phyloP scores from a whole-genome alignment of 2,888 invertebrate genomes.

The Drosophila nigricruria region DNA sequence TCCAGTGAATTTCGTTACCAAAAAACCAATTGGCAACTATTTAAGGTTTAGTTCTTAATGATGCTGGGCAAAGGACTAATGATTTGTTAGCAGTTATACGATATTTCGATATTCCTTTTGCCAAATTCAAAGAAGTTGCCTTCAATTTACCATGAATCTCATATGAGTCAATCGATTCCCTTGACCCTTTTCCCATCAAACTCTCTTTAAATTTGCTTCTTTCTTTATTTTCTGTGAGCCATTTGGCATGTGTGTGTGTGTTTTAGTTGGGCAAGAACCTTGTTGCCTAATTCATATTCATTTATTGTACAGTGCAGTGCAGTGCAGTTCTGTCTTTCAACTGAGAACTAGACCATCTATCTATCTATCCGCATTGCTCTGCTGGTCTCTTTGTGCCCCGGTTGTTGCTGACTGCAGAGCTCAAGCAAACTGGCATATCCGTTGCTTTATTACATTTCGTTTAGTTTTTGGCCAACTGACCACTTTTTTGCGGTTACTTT shows the following conservation, averaged over 20 bases:
- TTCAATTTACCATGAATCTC: neutral
- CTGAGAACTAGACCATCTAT: constrained; percentile 48
- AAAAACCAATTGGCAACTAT: neutral
- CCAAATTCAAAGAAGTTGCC: neutral
- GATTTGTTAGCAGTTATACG: neutral
- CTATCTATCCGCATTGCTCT: constrained; percentile 48
- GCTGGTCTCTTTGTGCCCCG: neutral
- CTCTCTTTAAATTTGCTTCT: neutral
- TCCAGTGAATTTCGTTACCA: neutral
- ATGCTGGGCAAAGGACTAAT: neutral
- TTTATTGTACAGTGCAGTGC: constrained; percentile 70
- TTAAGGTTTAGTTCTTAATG: neutral
- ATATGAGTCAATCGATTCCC: constrained; percentile 12
- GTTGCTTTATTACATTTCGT: constrained; percentile 80
- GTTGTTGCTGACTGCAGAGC: constrained; percentile 26
- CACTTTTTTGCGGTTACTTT: constrained; percentile 78
- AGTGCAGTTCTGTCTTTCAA: constrained; percentile 32
- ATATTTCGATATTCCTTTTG: neutral
- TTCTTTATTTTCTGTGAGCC: constrained; percentile 1
- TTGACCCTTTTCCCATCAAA: constrained; percentile 3
- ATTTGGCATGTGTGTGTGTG: constrained; percentile 12
- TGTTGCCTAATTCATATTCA: constrained; percentile 75
- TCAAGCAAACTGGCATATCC: constrained; percentile 76
- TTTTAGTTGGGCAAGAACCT: constrained; percentile 19
- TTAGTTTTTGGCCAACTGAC: constrained; percentile 81